Evolutionary conservation across 2,888 invertebrate genomes (phyloP).

Genomic region (Noctua janthina): DNA sequence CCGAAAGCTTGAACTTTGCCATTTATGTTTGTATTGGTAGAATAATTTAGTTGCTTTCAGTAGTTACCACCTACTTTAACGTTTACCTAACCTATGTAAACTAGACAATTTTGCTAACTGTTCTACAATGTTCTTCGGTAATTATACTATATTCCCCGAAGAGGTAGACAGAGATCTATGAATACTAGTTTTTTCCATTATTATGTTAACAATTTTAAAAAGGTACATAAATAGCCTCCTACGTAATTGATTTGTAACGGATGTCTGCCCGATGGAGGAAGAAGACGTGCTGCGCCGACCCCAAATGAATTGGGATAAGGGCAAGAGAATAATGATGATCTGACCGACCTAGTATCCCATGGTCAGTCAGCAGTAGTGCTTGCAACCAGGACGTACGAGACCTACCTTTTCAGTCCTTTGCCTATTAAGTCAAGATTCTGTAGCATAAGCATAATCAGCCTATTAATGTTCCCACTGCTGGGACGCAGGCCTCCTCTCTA

Average conservation of each 20-base stretch:
- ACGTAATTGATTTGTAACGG: no score
- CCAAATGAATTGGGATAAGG: no score
- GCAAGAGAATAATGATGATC: background rate
- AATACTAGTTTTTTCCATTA: background rate
- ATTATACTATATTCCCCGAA: background rate
- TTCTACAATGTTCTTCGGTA: slow-evolving; percentile 21
- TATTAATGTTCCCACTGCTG: no score
- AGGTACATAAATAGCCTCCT: no score
- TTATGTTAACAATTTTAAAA: background rate
- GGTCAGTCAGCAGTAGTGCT: background rate
- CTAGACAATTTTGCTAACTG: slow-evolving; percentile 31
- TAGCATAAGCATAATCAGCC: no score
- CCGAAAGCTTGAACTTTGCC: slow-evolving; percentile 32
- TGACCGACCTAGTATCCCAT: background rate
- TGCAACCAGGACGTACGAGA: background rate
- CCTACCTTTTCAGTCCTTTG: background rate
- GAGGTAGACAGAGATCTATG: background rate
- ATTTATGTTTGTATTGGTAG: slow-evolving; percentile 49
- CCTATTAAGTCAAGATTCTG: background rate
- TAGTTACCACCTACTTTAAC: slow-evolving; percentile 40
- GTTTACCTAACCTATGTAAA: slow-evolving; percentile 43
- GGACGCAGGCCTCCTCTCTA: no score
- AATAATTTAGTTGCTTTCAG: slow-evolving; percentile 49
- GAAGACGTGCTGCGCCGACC: no score
- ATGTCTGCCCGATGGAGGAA: no score